These are phyloP conservation scores for Trilocha varians DNA, from an alignment of 2,888 invertebrate species.

Conservation along the genomic window DNA sequence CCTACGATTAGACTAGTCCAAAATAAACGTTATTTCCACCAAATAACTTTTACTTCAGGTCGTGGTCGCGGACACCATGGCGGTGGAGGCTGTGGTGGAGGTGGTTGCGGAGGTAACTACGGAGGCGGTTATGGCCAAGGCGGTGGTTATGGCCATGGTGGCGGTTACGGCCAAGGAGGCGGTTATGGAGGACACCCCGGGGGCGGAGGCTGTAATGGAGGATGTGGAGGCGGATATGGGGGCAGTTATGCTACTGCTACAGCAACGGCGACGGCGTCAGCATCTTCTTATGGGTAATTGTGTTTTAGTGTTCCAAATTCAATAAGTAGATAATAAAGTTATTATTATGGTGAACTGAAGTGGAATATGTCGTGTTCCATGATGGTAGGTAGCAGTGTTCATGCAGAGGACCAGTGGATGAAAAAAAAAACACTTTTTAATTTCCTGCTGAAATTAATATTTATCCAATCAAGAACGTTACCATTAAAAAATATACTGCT, in stretches of 20 bases:
- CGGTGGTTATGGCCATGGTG: conserved; percentile 16
- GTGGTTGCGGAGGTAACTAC: conserved; percentile 14
- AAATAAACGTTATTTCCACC: not conserved
- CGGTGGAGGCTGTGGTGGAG: conserved; percentile 17
- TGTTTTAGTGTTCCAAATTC: no score
- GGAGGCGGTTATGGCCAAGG: conserved; percentile 17
- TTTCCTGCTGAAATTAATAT: no score
- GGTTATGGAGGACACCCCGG: conserved; percentile 16
- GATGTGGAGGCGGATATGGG: conserved; percentile 15
- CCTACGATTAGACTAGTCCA: no score
- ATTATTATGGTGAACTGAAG: no score
- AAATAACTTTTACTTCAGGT: not conserved
- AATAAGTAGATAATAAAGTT: no score
- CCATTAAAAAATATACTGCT: no score
- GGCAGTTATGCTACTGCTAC: conserved; percentile 24
- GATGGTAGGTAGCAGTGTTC: no score
- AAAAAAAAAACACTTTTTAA: no score
- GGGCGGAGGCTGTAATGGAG: conserved; percentile 14
- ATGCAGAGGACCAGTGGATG: no score
- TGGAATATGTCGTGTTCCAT: no score
- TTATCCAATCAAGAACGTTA: no score
- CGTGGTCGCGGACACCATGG: conserved; percentile 8
- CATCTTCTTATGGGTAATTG: no score
- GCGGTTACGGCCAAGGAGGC: conserved; percentile 17
- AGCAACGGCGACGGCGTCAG: conserved; percentile 16